Percentiles rank a stretch among this genome's conserved stretches.
These are phyloP conservation scores for Synergus umbraculus DNA, from an alignment of 2,888 invertebrate genomes.

Conservation along the genomic window DNA sequence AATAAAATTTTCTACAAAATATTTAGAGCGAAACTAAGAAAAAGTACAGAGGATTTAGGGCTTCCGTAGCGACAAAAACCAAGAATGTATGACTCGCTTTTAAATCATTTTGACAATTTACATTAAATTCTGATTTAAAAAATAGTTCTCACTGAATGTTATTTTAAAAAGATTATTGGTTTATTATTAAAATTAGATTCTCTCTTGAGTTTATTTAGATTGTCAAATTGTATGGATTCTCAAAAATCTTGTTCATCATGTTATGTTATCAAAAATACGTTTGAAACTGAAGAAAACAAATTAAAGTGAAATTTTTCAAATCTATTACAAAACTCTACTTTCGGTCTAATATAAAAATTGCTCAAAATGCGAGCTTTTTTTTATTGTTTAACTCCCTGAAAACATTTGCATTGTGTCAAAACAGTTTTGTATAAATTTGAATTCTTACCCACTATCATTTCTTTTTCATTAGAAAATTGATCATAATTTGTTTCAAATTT, in stretches of 20 bases:
- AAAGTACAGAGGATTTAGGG: conserved; percentile 38
- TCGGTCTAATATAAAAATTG: conserved; percentile 22
- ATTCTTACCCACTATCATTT: conserved; percentile 5
- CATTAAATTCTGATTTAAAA: conserved; percentile 16
- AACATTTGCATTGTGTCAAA: background rate
- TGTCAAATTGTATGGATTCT: background rate
- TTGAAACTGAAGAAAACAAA: background rate
- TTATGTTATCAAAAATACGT: conserved; percentile 9
- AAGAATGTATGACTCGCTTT: conserved; percentile 33
- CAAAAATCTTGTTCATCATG: background rate
- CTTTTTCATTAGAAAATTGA: background rate
- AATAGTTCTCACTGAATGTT: background rate
- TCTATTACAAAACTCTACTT: conserved; percentile 4
- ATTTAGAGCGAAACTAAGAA: conserved; percentile 48
- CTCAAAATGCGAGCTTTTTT: conserved; percentile 7
- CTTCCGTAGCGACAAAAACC: conserved; percentile 48
- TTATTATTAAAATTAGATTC: background rate
- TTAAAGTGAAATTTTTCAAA: background rate
- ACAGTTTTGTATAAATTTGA: background rate
- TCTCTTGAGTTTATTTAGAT: background rate
- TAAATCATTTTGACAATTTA: background rate
- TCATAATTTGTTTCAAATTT: background rate
- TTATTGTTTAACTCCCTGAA: background rate
- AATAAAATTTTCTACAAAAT: conserved; percentile 48
- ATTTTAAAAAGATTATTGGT: conserved; percentile 1